These are phyloP conservation scores for Schmidtea mediterranea DNA, from an alignment of 1,140 invertebrate species.

Conservation along the genomic window DNA sequence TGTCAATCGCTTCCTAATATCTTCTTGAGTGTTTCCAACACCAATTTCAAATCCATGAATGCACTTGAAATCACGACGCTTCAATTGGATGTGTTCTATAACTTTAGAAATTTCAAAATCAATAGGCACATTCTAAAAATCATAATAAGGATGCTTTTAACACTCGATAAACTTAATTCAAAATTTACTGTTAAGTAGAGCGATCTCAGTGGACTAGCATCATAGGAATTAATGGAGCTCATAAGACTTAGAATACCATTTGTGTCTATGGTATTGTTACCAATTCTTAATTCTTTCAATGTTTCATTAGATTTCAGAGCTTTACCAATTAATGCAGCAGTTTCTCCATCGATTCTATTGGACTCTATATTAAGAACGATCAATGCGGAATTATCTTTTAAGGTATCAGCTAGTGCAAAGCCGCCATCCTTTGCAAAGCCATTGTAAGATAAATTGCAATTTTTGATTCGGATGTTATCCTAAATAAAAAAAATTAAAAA, in stretches of 20 bases:
- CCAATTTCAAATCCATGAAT: slow-evolving; percentile 16
- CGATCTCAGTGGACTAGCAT: neutral
- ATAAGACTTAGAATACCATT: slow-evolving; percentile 14
- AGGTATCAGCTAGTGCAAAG: slow-evolving; percentile 17
- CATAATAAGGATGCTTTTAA: no score
- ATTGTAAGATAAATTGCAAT: slow-evolving; percentile 21
- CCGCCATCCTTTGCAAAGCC: slow-evolving; percentile 22
- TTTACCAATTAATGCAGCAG: slow-evolving; percentile 17
- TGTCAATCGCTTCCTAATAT: slow-evolving; percentile 18
- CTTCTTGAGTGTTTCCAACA: slow-evolving; percentile 20
- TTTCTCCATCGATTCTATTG: slow-evolving; percentile 18
- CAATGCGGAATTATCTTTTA: slow-evolving; percentile 17
- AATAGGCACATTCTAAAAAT: slow-evolving; percentile 19
- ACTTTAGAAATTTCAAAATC: slow-evolving; percentile 22
- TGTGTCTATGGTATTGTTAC: slow-evolving; percentile 24
- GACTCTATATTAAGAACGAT: slow-evolving; percentile 20
- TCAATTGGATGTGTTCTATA: slow-evolving; percentile 16
- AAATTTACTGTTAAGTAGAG: neutral
- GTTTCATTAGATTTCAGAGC: slow-evolving; percentile 19
- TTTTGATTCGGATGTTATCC: slow-evolving; percentile 24
- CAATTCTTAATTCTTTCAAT: slow-evolving; percentile 20
- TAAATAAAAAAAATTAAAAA: slow-evolving; percentile 11
- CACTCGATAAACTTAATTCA: neutral
- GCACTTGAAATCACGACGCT: slow-evolving; percentile 15
- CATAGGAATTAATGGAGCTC: neutral